These are phyloP conservation scores for Erythrolamprus reginae DNA, from an alignment of 2,113 vertebrate species.

Conservation along the genomic window DNA sequence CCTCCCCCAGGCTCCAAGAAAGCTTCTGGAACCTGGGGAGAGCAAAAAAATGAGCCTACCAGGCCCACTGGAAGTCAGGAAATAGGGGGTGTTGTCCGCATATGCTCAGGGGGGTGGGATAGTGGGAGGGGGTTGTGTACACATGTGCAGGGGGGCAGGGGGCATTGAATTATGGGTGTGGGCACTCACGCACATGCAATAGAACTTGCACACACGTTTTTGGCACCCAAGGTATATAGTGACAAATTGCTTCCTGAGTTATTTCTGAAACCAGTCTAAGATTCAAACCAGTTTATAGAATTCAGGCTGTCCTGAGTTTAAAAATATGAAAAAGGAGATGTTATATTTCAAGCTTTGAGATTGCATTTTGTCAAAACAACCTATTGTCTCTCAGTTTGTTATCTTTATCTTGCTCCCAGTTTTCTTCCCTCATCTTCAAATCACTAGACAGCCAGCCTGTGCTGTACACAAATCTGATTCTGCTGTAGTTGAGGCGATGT, in stretches of 20 bases:
- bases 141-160: too few species aligned
- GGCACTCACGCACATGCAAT: too few species aligned
- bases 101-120: too few species aligned
- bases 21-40: too few species aligned
- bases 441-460: neutral
- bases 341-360: accelerated
- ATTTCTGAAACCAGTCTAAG: neutral
- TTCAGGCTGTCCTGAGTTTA: neutral
- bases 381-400: neutral
- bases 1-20: too few species aligned
- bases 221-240: too few species aligned
- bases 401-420: constrained; percentile 12
- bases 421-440: neutral
- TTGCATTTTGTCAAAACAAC: accelerated
- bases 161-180: too few species aligned
- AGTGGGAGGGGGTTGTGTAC: too few species aligned
- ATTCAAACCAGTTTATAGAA: neutral
- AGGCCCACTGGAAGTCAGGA: too few species aligned
- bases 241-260: neutral
- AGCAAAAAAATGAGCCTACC: too few species aligned
- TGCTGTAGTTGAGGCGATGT: neutral
- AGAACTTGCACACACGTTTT: too few species aligned
- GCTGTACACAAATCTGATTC: neutral
- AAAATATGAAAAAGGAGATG: neutral
- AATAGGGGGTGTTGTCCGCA: too few species aligned